Evolutionary conservation across 1,140 invertebrate genomes (phyloP), one percentile per base, ranked within the genome.

Genomic region (Hetaerina americana): DNA sequence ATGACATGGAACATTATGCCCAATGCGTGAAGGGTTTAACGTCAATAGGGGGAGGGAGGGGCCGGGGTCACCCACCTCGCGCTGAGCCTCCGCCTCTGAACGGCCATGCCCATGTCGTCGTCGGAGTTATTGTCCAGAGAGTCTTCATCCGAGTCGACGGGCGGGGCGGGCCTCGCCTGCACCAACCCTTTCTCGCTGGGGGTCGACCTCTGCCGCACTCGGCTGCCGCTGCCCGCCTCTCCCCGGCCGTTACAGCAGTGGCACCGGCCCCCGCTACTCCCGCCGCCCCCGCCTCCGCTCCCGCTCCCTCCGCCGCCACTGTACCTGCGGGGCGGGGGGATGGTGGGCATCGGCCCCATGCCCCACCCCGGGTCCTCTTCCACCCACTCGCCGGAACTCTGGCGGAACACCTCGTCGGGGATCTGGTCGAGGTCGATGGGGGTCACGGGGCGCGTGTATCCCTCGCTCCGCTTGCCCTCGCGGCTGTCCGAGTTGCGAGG

Each of bases 401-500:
- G 40, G 40, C 40, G 40, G 40, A 57, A 57, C 10, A 57, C 40
- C 3, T 57, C 40, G 10, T 57, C 40, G 15, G 40, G 40, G 2
- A 57, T 57, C 10, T 57, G 40, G 40, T 57, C 40, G 15, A 57
- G 22, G 40, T 57, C 73, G 31, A n/a, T 57, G 24, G 68, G 12
- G 25, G 40, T 49, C 27, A 18, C 66, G 18, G 75, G 78, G 3
- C 40, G 15, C 40, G 40, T 57, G 40, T 57, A 57, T 12, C 40
- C 40, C 22, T 57, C 40, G 40, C 40, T 57, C 40, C 40, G 15
- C 40, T 57, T 68, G 67, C 25, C 71, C 80, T 79, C 18, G 79
- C 73, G 66, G 80, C 75, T 71, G 79, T 77, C 73, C 80, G 81
- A 26, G 78, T 78, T n/a, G 81, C 82, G 18, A n/a, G n/a, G n/a